Evolutionary conservation across 2,797 vertebrate species (phyloP).

Genomic region (Rousettus madagascariensis): DNA sequence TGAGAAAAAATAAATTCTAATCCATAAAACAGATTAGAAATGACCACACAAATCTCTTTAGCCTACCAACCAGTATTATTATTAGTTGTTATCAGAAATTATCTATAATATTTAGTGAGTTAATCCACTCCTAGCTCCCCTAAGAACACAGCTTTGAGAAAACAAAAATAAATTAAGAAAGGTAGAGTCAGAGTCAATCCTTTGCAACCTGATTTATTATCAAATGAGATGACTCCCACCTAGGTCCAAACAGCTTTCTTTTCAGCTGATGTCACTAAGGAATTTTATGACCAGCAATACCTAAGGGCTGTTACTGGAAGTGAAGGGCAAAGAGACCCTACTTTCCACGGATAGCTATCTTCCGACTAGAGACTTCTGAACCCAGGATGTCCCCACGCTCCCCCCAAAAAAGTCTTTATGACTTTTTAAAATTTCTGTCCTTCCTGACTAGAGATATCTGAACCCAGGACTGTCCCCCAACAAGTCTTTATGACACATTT

Average conservation of each 20-base stretch:
- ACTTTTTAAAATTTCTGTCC: too few species aligned
- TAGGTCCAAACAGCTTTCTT: not conserved
- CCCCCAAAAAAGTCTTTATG: too few species aligned
- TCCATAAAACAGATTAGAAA: constrained; percentile 46
- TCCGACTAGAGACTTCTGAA: too few species aligned
- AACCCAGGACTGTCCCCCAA: too few species aligned
- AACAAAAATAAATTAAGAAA: constrained; percentile 5
- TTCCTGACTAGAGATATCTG: too few species aligned
- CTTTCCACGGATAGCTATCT: too few species aligned
- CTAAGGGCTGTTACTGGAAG: not conserved
- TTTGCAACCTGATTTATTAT: not conserved
- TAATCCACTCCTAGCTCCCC: not conserved
- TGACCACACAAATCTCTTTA: not conserved
- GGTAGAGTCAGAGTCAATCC: not conserved
- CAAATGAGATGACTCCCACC: not conserved
- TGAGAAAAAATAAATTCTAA: constrained; percentile 25
- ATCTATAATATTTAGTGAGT: not conserved
- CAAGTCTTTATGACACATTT: too few species aligned
- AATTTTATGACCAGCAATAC: not conserved
- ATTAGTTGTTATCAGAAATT: constrained; percentile 34
- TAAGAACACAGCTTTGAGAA: not conserved
- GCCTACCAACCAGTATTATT: not conserved
- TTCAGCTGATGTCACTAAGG: not conserved
- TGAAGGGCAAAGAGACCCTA: not conserved
- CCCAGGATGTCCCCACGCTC: too few species aligned